Percentiles rank a stretch among this genome's conserved stretches.
phyloP scores from a whole-genome alignment of 2,113 vertebrate genomes.

The Todiramphus saurophagus region DNA sequence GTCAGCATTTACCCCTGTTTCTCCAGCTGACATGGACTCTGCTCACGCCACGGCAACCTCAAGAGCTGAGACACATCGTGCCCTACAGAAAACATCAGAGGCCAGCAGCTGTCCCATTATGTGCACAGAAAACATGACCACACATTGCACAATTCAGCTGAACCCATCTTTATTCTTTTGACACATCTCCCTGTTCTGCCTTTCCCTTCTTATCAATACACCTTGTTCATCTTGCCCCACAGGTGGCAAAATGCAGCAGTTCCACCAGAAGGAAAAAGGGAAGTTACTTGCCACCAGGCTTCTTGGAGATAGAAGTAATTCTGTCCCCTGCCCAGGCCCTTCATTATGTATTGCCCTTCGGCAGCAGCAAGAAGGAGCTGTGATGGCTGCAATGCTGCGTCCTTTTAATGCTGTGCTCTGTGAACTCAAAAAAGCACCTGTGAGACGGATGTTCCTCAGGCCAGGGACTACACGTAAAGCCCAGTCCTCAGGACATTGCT shows the following conservation, averaged over 20 bases:
- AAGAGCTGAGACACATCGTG: neutral
- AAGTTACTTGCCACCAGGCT: neutral
- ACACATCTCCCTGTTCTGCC: rapidly evolving
- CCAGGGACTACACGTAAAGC: neutral
- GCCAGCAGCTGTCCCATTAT: neutral
- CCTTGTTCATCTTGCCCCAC: neutral
- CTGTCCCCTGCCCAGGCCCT: neutral
- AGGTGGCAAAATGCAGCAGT: neutral
- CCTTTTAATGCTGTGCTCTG: neutral
- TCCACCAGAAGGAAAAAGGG: neutral
- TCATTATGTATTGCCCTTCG: no score
- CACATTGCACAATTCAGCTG: neutral
- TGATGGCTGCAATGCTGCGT: neutral
- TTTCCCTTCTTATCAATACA: neutral
- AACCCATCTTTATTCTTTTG: neutral
- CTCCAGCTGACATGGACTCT: neutral
- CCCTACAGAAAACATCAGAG: neutral
- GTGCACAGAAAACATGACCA: neutral
- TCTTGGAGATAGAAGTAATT: neutral
- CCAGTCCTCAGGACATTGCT: neutral
- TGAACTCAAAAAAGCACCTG: neutral
- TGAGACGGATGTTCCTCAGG: neutral
- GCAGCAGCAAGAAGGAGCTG: neutral
- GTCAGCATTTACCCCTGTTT: neutral
- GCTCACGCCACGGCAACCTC: neutral